Percentiles rank a stretch among this genome's conserved stretches.
Evolutionary conservation across 1,140 invertebrate species (phyloP).

Genomic region (Diachasmimorpha longicaudata): DNA sequence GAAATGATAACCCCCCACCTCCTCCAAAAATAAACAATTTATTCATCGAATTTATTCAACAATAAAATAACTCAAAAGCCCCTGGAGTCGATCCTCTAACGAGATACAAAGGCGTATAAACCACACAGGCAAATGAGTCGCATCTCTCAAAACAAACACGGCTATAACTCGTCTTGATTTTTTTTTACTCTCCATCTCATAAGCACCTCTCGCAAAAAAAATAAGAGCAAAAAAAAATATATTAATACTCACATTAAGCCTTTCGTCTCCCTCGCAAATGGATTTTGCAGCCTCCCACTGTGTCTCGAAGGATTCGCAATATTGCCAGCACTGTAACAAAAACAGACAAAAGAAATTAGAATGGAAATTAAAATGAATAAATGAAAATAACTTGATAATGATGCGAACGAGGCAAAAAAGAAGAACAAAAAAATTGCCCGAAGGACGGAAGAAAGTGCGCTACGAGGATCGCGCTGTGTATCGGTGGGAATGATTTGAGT

Average conservation of each 20-base stretch:
- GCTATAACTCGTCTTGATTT: slow-evolving; percentile 15
- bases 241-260: slow-evolving; percentile 71
- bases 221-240: slow-evolving; percentile 15
- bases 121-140: slow-evolving; percentile 31
- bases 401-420: slow-evolving; percentile 24
- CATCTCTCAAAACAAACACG: slow-evolving; percentile 32
- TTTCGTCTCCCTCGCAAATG: slow-evolving; percentile 70
- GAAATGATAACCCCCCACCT: slow-evolving; percentile 8
- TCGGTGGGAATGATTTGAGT: slow-evolving; percentile 33
- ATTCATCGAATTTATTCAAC: slow-evolving; percentile 28
- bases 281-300: slow-evolving; percentile 75
- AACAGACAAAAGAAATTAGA: slow-evolving; percentile 31
- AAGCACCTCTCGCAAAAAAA: neutral
- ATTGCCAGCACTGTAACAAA: slow-evolving; percentile 80
- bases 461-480: neutral
- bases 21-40: neutral
- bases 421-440: neutral
- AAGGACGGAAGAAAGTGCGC: neutral
- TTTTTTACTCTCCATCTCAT: neutral
- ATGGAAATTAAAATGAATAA: slow-evolving; percentile 5
- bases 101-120: slow-evolving; percentile 28
- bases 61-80: slow-evolving; percentile 17
- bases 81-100: slow-evolving; percentile 20
- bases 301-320: slow-evolving; percentile 76
- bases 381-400: slow-evolving; percentile 10